These are phyloP conservation scores for Mesocricetus auratus DNA, from an alignment of 2,113 vertebrate species.

Conservation along the genomic window DNA sequence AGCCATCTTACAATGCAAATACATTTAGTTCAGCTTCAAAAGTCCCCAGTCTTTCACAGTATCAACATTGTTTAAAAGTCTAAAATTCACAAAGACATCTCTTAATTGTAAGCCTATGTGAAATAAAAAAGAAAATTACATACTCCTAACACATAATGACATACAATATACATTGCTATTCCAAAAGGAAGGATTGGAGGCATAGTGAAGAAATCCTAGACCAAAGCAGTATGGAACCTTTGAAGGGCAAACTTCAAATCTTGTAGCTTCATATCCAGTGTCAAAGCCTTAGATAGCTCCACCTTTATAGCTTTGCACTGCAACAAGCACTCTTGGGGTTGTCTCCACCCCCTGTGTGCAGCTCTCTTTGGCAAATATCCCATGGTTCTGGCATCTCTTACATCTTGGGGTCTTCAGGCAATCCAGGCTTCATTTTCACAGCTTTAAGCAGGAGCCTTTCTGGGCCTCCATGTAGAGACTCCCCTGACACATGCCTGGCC, in stretches of 20 bases:
- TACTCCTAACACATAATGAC: neutral
- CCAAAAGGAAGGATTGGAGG: neutral
- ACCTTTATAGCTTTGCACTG: neutral
- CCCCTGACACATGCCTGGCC: neutral
- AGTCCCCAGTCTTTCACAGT: neutral
- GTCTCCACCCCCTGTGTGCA: too few relatives aligned
- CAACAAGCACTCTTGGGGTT: neutral
- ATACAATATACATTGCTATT: neutral
- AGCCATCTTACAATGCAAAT: neutral
- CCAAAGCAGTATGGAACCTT: neutral
- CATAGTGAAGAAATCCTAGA: neutral
- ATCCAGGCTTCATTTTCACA: neutral
- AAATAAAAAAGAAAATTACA: neutral
- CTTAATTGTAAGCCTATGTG: neutral
- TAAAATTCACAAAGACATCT: neutral
- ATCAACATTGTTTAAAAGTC: neutral
- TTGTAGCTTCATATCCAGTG: neutral
- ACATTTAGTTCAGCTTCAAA: neutral
- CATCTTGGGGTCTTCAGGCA: neutral
- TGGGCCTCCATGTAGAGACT: neutral
- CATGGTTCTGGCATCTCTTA: neutral
- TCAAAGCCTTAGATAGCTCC: neutral
- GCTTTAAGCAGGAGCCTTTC: neutral
- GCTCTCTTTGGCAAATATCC: neutral
- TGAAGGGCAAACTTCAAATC: neutral